phyloP scores from a whole-genome alignment of 2,797 vertebrate species.

The Melanotaenia boesemani region DNA sequence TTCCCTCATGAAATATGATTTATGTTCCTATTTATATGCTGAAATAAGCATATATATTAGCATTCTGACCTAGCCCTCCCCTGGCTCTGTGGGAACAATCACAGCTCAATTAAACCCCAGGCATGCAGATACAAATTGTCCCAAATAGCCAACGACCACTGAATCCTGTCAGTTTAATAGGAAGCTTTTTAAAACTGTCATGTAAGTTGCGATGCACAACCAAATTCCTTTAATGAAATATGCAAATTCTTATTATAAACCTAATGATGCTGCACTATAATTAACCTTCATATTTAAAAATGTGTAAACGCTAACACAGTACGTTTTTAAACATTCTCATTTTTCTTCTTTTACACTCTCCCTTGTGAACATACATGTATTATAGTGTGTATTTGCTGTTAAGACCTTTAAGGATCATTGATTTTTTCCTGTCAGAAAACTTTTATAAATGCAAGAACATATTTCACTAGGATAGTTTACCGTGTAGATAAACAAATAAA shows the following conservation, averaged over 20 bases:
- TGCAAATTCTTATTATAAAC: slow-evolving; percentile 71
- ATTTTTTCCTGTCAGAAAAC: slow-evolving; percentile 45
- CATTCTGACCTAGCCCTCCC: slow-evolving; percentile 62
- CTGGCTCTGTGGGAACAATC: slow-evolving; percentile 60
- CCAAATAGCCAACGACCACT: slow-evolving; percentile 59
- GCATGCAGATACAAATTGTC: slow-evolving; percentile 68
- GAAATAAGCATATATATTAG: slow-evolving; percentile 57
- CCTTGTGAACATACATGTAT: slow-evolving; percentile 3
- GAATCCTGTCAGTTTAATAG: slow-evolving; percentile 58
- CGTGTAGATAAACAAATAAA: slow-evolving; percentile 7
- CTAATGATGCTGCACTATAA: slow-evolving; percentile 63
- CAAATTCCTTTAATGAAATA: slow-evolving; percentile 77
- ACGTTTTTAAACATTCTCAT: slow-evolving; percentile 10
- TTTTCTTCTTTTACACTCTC: neutral
- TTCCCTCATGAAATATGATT: slow-evolving; percentile 62
- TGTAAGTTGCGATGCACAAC: slow-evolving; percentile 66
- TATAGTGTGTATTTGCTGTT: slow-evolving; percentile 6
- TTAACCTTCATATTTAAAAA: slow-evolving; percentile 73
- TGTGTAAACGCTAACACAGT: slow-evolving; percentile 40
- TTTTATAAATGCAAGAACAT: slow-evolving; percentile 37
- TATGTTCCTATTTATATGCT: slow-evolving; percentile 59
- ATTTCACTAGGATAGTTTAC: slow-evolving; percentile 32
- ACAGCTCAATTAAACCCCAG: slow-evolving; percentile 76
- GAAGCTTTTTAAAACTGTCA: slow-evolving; percentile 63
- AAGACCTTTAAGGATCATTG: slow-evolving; percentile 39